A percentile compares a stretch with the other conserved stretches of the same genome.
These are phyloP conservation scores for Odontamblyopus rebecca DNA, from an alignment of 2,797 vertebrate species.

Conservation along the genomic window DNA sequence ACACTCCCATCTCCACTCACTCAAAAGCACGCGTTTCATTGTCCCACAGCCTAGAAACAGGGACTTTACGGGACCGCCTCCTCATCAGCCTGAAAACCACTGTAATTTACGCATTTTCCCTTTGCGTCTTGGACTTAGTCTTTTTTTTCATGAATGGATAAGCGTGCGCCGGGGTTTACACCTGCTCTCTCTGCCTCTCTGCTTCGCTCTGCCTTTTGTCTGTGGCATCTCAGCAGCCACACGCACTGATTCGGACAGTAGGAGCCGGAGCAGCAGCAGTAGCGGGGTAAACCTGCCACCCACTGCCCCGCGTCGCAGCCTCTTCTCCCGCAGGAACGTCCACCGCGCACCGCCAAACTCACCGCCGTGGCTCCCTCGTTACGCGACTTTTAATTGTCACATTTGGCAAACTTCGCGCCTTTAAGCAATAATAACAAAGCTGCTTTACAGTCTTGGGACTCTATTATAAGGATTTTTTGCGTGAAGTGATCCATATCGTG, in stretches of 20 bases:
- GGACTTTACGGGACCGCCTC: conserved; percentile 6
- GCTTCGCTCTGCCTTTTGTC: conserved; percentile 53
- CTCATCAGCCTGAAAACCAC: neutral
- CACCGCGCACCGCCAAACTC: neutral
- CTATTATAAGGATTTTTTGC: conserved; percentile 13
- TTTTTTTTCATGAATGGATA: conserved; percentile 25
- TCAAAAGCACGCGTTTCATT: conserved; percentile 33
- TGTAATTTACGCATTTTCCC: neutral
- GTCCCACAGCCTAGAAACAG: conserved; percentile 34
- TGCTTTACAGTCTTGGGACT: neutral
- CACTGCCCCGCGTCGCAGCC: conserved; percentile 46
- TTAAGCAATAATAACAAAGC: neutral
- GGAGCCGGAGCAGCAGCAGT: conserved; percentile 15
- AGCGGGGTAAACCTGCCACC: conserved; percentile 58
- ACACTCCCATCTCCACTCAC: conserved; percentile 19
- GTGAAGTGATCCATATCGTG: conserved; percentile 16
- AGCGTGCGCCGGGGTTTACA: conserved; percentile 41
- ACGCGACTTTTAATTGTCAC: neutral
- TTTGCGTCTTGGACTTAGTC: conserved; percentile 16
- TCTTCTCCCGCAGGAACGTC: conserved; percentile 31
- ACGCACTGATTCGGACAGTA: conserved; percentile 20
- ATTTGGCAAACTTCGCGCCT: conserved; percentile 16
- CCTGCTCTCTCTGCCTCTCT: conserved; percentile 41
- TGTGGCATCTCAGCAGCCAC: conserved; percentile 40
- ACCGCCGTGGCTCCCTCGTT: neutral